phyloP scores from a whole-genome alignment of 2,113 vertebrate species.

The Platycercus adscitus region DNA sequence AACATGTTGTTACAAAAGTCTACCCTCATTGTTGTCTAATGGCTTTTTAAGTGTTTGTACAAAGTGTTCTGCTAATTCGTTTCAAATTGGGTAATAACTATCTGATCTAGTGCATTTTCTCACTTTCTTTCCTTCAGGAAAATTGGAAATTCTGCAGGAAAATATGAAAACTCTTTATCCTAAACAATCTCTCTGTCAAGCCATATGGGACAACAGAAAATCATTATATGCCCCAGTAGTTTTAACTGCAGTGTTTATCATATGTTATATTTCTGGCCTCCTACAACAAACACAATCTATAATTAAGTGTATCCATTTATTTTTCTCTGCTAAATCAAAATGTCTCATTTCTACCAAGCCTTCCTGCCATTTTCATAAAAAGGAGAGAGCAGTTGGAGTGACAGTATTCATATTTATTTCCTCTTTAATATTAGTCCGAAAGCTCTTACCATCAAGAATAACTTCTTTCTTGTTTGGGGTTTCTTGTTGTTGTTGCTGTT shows the following conservation, averaged over 20 bases:
- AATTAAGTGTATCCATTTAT: background rate
- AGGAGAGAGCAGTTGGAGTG: background rate
- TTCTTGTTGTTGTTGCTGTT: background rate
- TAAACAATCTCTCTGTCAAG: slow-evolving; percentile 12
- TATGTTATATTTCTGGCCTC: background rate
- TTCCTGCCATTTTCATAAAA: background rate
- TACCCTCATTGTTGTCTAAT: background rate
- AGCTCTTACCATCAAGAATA: background rate
- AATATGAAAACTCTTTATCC: background rate
- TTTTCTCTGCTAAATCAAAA: slow-evolving; percentile 12
- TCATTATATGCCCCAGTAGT: background rate
- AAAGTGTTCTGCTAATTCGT: background rate
- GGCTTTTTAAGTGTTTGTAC: background rate
- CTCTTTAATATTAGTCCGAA: background rate
- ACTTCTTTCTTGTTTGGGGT: background rate
- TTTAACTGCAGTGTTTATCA: slow-evolving; percentile 9
- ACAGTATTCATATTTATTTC: background rate
- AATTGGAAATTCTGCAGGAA: slow-evolving; percentile 16
- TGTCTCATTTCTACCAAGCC: background rate
- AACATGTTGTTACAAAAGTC: background rate
- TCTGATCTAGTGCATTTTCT: background rate
- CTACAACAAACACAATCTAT: background rate
- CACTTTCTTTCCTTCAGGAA: background rate
- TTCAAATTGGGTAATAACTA: background rate
- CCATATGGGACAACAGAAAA: background rate